phyloP scores from a whole-genome alignment of 1,140 invertebrate genomes.

The Pygmarrhopalites habei region DNA sequence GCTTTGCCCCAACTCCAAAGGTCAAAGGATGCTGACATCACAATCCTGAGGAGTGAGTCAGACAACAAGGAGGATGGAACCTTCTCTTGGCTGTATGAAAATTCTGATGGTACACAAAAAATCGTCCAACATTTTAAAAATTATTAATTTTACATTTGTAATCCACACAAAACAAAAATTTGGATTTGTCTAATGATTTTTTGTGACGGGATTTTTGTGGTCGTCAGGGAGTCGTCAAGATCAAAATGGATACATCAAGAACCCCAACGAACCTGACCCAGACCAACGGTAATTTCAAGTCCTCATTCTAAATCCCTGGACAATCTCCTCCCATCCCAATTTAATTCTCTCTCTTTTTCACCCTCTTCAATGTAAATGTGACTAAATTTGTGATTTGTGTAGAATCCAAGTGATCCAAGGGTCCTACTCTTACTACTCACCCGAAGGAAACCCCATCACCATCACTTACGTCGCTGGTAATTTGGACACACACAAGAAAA shows the following conservation, averaged over 20 bases:
- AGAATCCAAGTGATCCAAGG: slow-evolving; percentile 1
- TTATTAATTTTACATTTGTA: too few relatives aligned
- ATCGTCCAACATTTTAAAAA: too few relatives aligned
- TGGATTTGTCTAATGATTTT: too few relatives aligned
- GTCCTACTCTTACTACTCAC: slow-evolving; percentile 55
- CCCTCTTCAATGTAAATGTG: too few relatives aligned
- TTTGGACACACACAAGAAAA: too few relatives aligned
- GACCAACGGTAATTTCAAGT: slow-evolving; percentile 31
- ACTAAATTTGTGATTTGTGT: too few relatives aligned
- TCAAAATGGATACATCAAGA: slow-evolving; percentile 30
- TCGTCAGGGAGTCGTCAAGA: too few relatives aligned
- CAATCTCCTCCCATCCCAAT: too few relatives aligned
- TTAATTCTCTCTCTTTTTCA: too few relatives aligned
- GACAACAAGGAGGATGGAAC: slow-evolving; percentile 44
- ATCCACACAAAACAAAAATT: too few relatives aligned
- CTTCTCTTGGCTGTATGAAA: slow-evolving; percentile 32
- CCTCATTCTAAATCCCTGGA: too few relatives aligned
- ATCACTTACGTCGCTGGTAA: slow-evolving; percentile 51
- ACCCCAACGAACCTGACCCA: slow-evolving; percentile 15
- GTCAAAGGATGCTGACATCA: slow-evolving; percentile 1
- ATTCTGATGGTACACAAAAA: slow-evolving; percentile 31
- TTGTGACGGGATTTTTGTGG: too few relatives aligned
- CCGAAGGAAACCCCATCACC: slow-evolving; percentile 34
- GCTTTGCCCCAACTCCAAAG: slow-evolving; percentile 1
- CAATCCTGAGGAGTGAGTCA: slow-evolving; percentile 35